These are phyloP conservation scores for Peromyscus aztecus DNA, from an alignment of 2,797 vertebrate genomes.

Conservation along the genomic window DNA sequence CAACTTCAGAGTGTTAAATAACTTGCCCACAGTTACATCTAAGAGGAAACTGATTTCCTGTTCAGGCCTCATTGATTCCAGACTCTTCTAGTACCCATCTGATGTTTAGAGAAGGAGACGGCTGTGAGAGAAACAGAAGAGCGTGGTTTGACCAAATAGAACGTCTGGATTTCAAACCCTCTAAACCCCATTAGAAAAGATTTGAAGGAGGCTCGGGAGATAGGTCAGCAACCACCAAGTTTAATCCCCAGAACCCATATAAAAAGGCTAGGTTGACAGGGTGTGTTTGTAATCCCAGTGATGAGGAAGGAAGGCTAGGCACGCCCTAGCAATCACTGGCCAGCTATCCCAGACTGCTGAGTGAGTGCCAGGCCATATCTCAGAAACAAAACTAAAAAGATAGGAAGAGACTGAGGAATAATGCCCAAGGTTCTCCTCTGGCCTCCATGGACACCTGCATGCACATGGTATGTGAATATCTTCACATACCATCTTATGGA, in stretches of 20 bases:
- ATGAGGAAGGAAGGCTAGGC: background rate
- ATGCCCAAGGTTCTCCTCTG: background rate
- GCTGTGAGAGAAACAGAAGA: background rate
- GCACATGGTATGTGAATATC: background rate
- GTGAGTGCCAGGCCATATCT: background rate
- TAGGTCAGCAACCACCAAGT: background rate
- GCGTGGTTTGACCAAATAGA: background rate
- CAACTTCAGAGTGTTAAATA: background rate
- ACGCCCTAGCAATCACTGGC: background rate
- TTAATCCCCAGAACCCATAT: background rate
- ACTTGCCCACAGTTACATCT: background rate
- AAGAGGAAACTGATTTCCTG: conserved; percentile 4
- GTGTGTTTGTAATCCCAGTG: background rate
- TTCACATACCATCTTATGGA: background rate
- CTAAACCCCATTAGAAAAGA: background rate
- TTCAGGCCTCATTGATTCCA: background rate
- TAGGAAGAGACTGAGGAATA: background rate
- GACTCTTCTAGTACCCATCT: background rate
- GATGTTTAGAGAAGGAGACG: background rate
- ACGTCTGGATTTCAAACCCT: background rate
- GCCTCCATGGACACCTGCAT: background rate
- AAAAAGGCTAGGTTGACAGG: background rate
- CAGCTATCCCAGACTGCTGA: background rate
- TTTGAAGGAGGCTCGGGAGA: background rate
- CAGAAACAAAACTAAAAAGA: background rate